Evolutionary conservation across 2,113 vertebrate species (phyloP), one percentile per base, ranked within the genome.

Genomic region (Lophotis ruficrista): DNA sequence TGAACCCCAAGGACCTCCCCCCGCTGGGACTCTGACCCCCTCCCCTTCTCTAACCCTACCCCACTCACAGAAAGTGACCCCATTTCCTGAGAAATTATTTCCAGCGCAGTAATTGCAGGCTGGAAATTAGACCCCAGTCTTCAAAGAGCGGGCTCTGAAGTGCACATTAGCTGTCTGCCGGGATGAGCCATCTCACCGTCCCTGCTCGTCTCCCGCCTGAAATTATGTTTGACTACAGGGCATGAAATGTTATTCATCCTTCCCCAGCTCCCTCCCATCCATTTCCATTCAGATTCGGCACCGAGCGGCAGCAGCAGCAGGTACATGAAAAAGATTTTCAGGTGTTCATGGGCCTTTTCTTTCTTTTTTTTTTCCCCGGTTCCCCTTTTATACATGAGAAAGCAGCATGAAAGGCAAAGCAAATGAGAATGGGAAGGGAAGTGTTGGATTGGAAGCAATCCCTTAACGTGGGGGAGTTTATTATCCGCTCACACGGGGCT

Each of bases 341-440:
- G 97, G 94, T 71, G 61, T 92, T 94, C 70, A 1, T 68, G 89
- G 92, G 87, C 35, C 87, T 76, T 91, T 85, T 81, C 65, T 96
- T 96, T 84, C 65, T 85, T 84, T 96, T 83, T 54, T 68, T 50
- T 41, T 16, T 7, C 51, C 45, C 38, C 11, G 0, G 61, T 75
- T 80, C 66, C 62, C 93, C 84, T 96, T 94, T 96, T 93, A 86
- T 87, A 72, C 61, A 47, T 47, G 85, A 96, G 94, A 96, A 93
- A 96, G 92, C 87, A 58, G 90, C 77, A 76, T 95, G 96, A 97
- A 97, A 97, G 96, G 97, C 93, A 96, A 77, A 96, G 96, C 94
- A 96, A 97, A 92, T 77, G 92, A 97, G 94, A 94, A 94, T 13
- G 56, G 50, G 83, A 90, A 94, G 92, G 81, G 87, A 94, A 96